Evolutionary conservation across 2,113 vertebrate species (phyloP).

Genomic region (Crotalus helleri): DNA sequence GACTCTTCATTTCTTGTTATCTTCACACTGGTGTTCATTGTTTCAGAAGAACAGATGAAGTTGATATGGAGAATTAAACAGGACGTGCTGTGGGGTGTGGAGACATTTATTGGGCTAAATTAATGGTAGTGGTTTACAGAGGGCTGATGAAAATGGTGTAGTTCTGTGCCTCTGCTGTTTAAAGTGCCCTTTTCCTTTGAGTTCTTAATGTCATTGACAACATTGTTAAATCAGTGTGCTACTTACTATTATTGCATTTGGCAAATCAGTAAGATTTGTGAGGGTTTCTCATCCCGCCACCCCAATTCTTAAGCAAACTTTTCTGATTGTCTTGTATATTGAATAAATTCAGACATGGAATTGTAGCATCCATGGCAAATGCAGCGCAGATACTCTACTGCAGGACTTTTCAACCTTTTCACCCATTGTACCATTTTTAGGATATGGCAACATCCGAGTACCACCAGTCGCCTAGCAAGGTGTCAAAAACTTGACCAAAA

Average conservation of each 20-base stretch:
- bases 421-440: no score
- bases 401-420: no score
- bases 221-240: not conserved
- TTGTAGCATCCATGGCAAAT: not conserved
- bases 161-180: not conserved
- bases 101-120: not conserved
- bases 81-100: not conserved
- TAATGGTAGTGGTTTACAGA: not conserved
- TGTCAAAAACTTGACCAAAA: no score
- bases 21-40: not conserved
- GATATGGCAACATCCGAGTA: no score
- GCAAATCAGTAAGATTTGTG: not conserved
- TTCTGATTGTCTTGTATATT: not conserved
- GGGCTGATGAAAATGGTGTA: not conserved
- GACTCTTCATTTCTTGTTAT: not conserved
- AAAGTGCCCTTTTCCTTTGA: not conserved
- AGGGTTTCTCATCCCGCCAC: not conserved
- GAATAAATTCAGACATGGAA: not conserved
- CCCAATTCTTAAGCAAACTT: not conserved
- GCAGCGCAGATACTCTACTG: not conserved
- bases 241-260: not conserved
- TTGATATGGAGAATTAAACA: not conserved
- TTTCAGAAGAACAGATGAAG: not conserved
- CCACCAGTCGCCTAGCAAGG: no score
- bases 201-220: not conserved